Conservation (phyloP, 2,113 vertebrate species). For the Leucopternis melanops region DNA sequence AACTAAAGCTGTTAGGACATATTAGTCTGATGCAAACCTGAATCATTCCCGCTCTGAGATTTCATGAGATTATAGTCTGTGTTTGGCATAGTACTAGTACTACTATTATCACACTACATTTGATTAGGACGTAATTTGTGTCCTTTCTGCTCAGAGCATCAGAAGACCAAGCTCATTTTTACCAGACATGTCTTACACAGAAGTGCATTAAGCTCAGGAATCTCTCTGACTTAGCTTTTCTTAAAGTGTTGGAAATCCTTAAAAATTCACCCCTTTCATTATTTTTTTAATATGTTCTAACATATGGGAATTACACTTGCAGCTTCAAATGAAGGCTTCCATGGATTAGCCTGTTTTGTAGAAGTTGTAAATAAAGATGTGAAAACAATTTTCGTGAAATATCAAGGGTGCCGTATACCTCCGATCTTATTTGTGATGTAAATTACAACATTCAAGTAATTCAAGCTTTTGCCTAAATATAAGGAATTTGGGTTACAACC, state of each 20-base stretch:
- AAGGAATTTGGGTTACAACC: background rate
- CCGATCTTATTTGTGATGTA: background rate
- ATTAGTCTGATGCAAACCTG: background rate
- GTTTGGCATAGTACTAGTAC: background rate
- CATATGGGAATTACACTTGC: background rate
- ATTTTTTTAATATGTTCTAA: background rate
- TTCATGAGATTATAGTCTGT: background rate
- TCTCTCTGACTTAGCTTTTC: background rate
- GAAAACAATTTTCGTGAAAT: background rate
- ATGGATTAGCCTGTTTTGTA: background rate
- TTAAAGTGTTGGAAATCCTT: background rate
- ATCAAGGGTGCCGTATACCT: background rate
- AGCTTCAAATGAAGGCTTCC: background rate
- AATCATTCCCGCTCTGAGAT: background rate
- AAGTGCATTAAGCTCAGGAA: background rate
- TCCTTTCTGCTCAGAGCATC: background rate
- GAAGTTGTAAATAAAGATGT: background rate
- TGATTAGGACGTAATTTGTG: background rate
- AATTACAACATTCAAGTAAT: background rate
- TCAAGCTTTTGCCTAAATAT: background rate
- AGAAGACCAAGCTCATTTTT: background rate
- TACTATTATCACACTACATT: background rate
- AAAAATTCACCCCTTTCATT: background rate
- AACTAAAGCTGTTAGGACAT: background rate
- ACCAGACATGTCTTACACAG: background rate